Percentiles rank a stretch among this genome's conserved stretches.
These are phyloP conservation scores for Trinectes maculatus DNA, from an alignment of 2,113 vertebrate species.

Conservation along the genomic window DNA sequence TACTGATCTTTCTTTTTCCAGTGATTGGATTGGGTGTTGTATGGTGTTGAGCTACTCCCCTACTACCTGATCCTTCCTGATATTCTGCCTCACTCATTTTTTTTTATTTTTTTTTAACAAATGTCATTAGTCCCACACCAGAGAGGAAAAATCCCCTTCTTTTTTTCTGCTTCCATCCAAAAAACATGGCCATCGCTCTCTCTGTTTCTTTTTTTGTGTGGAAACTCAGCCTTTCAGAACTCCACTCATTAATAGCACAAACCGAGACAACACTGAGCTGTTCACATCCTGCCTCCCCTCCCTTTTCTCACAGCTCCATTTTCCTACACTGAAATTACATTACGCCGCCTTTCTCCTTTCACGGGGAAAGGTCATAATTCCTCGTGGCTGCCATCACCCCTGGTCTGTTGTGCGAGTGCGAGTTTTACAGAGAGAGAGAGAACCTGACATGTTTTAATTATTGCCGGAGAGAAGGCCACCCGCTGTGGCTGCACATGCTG, in stretches of 20 bases:
- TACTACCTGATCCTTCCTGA: conserved; percentile 18
- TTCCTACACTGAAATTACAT: conserved; percentile 57
- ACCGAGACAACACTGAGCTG: conserved; percentile 58
- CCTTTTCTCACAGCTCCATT: conserved; percentile 59
- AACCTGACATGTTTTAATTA: conserved; percentile 62
- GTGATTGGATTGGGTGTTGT: conserved; percentile 18
- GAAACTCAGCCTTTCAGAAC: conserved; percentile 34
- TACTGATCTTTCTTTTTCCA: conserved; percentile 11
- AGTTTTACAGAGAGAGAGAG: conserved; percentile 56
- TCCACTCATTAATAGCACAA: conserved; percentile 31
- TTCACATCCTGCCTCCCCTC: conserved; percentile 46
- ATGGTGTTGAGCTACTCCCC: conserved; percentile 7
- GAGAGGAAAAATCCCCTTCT: not conserved
- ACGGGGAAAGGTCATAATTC: conserved; percentile 67
- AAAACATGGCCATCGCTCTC: conserved; percentile 12
- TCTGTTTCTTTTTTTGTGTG: conserved; percentile 35
- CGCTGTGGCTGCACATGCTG: conserved; percentile 49
- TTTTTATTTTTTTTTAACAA: conserved; percentile 1
- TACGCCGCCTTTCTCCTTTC: conserved; percentile 53
- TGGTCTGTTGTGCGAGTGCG: conserved; percentile 52
- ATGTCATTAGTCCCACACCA: conserved; percentile 10
- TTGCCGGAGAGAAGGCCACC: conserved; percentile 38
- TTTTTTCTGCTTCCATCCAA: conserved; percentile 17
- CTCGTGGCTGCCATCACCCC: conserved; percentile 29
- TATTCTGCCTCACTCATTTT: conserved; percentile 7